Evolutionary conservation across 2,797 vertebrate species (phyloP).

Genomic region (Sternarchorhynchus goeldii): DNA sequence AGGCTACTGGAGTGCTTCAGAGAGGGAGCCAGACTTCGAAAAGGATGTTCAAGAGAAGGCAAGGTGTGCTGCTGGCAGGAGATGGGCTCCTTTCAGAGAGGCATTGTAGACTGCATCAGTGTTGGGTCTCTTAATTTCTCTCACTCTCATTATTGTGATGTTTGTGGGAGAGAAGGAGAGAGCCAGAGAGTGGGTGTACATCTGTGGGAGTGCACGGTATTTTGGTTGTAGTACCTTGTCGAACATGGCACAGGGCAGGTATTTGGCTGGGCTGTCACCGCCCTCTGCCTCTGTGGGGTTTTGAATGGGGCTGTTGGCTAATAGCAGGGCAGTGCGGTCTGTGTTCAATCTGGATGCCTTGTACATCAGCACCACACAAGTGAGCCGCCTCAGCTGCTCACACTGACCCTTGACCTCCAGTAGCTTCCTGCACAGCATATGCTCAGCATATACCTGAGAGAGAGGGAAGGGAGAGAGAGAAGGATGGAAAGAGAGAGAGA

Average conservation of each 20-base stretch:
- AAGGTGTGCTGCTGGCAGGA: neutral
- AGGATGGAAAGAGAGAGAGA: no score
- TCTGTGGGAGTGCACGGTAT: neutral
- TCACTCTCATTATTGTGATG: neutral
- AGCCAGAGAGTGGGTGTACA: no score
- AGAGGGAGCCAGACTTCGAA: neutral
- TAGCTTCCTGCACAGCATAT: neutral
- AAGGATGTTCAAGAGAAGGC: neutral
- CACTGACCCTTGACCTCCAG: conserved; percentile 51
- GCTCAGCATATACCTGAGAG: neutral
- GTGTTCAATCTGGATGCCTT: conserved; percentile 63
- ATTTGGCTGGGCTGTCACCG: conserved; percentile 40
- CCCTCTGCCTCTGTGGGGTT: conserved; percentile 36
- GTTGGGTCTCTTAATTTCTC: neutral
- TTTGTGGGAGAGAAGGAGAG: no score
- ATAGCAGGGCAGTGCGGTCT: conserved; percentile 62
- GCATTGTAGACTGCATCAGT: neutral
- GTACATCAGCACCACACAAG: conserved; percentile 50
- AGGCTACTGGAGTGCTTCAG: neutral
- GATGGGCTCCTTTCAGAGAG: neutral
- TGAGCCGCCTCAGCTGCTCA: conserved; percentile 37
- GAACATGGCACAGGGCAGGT: conserved; percentile 40
- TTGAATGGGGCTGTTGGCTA: conserved; percentile 65
- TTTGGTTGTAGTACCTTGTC: no score
- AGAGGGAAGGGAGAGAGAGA: neutral